Evolutionary conservation across 1,140 invertebrate species (phyloP), one percentile per base, ranked within the genome.

Genomic region (Popillia japonica): DNA sequence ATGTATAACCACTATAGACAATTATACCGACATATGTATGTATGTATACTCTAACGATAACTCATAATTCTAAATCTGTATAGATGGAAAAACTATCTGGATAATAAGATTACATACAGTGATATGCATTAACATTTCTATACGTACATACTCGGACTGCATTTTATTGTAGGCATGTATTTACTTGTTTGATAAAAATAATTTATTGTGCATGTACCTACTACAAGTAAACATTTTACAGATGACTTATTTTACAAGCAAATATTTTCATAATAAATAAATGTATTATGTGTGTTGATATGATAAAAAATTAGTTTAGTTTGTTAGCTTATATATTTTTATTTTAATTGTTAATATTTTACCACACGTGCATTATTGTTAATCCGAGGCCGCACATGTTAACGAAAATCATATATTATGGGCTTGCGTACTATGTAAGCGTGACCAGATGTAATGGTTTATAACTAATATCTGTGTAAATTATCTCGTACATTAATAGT

Each of bases 251-350:
- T 34, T 23, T 68, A 10, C 8, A 10, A 68, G 61, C 27, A 68
- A 68, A 68, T 68, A 68, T 68, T 68, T 68, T 23, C 61, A 10
- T 34, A 68, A 68, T 68, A 68, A 68, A 68, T 68, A 68, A 6
- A 68, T 68, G 2, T 23, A 64, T 64, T 48, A 48, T 48, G 41
- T 42, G 14, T 42, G 7, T 48, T 48, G n/a, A 10, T 48, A n/a
- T 48, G 44, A 48, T 10, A 48, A 48, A 48, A 48, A 55, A 55
- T 3, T n/a, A n/a, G n/a, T n/a, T 34, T 55, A 55, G 48, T 55
- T 55, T 55, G 17, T 55, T 55, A 17, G 14, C 14, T 14, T 55
- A 14, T 55, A 17, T 6, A 55, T 55, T 44, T 34, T 55, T 55
- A 55, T n/a, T 55, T 55, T 55, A n/a, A 55, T 55, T 55, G 17